Conservation (phyloP, 2,888 invertebrate species). For the Acanthosoma haemorrhoidale region DNA sequence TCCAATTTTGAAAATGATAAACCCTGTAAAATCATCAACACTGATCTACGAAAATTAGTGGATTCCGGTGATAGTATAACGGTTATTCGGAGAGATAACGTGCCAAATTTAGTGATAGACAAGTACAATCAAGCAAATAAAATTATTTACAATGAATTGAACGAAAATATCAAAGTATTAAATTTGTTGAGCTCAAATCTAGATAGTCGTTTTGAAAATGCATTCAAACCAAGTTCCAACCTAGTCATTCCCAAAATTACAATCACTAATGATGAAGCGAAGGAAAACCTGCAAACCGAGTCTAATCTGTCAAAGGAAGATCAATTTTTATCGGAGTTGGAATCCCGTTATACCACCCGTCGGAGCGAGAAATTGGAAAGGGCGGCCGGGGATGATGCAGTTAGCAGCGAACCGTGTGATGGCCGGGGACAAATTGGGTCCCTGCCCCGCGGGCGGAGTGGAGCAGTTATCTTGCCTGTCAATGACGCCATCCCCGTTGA, state of each 20-base stretch:
- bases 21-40: background rate
- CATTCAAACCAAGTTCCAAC: too few relatives aligned
- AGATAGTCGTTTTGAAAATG: too few relatives aligned
- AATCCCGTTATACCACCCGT: conserved; percentile 16
- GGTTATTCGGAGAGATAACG: background rate
- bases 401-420: conserved; percentile 23
- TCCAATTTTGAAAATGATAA: background rate
- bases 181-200: background rate
- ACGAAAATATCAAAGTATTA: background rate
- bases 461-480: background rate
- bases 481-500: background rate
- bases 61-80: background rate
- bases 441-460: background rate
- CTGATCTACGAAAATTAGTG: background rate
- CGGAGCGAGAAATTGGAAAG: conserved; percentile 23
- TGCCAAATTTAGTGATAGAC: too few relatives aligned
- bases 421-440: conserved; percentile 9
- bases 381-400: conserved; percentile 4
- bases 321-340: conserved; percentile 22
- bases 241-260: background rate
- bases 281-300: background rate
- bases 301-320: conserved; percentile 11
- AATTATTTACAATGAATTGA: background rate
- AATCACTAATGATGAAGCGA: background rate
- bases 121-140: background rate